Evolutionary conservation across 2,113 vertebrate genomes (phyloP), one percentile per base, ranked within the genome.

Genomic region (Tyrannus savana): DNA sequence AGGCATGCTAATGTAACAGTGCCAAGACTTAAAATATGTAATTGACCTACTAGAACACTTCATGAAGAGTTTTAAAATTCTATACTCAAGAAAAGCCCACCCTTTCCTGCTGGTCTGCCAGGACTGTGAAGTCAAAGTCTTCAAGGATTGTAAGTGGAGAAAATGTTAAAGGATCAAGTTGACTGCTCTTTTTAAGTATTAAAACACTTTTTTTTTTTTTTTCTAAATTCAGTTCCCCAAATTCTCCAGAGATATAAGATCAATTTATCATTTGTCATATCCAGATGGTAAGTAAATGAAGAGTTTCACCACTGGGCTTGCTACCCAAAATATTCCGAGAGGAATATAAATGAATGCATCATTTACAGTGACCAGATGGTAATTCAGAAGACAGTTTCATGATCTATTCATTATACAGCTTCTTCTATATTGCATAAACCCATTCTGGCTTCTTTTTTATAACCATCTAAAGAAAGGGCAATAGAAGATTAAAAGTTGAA

Each of bases 261-360:
- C 91, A 93, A 76, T 95, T 96, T 86, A 87, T 97, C 76, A 83
- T 89, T 96, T 96, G 80, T 94, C 90, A 89, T 85, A 89, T 87
- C 96, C 95, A 97, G 88, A 96, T 95, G 93, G 90, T 84, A 87
- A 91, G 53, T 79, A 94, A 92, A 94, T 94, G 89, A 97, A 80
- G 46, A 92, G 84, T 85, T 96, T 92, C 84, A 93, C 78, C 59
- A 62, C 8, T 93, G 77, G 84, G 64, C 71, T 91, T 77, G 63
- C 78, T 92, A 78, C 78, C 86, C 64, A 89, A 82, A 93, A 84
- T 95, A 90, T 91, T 93, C 90, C 66, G 68, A 79, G 86, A 95
- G 82, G 93, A 97, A 47, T 94, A 93, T 74, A 93, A 97, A 89
- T 93, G 42, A 94, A 92, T 89, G 69, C 84, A 91, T 96, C 89